Evolutionary conservation across 2,797 vertebrate species (phyloP), one percentile per base, ranked within the genome.

Genomic region (Helicolenus hilgendorfi): DNA sequence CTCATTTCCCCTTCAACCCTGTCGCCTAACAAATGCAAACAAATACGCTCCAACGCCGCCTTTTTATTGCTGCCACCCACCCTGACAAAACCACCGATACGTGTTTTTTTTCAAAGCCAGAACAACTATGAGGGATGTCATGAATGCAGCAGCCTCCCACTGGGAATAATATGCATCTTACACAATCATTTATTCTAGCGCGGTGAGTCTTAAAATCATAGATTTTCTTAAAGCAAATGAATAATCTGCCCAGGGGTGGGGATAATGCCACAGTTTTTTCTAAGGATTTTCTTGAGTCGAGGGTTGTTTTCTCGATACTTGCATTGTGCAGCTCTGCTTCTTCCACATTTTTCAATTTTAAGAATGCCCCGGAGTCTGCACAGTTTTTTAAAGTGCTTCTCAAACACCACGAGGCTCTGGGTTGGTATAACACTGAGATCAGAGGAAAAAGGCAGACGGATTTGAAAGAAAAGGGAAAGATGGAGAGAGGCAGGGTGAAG

Each of bases 61-160:
- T 86, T 89, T 55, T 92, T 80, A 89, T 63, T 59, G 33, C 56
- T 78, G 45, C 85, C 83, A 83, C 85, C 83, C 85, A 82, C 76
- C 79, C 85, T 1, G 22, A 83, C 55, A 78, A 77, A 90, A 79
- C 68, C 77, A 58, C 77, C 29, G 5, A 29, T 60, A n/a, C 56
- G 13, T 35, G 11, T 11, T 63, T 53, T 74, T 76, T 49, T 73
- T 64, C 22, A 2, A 79, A 65, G 70, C 68, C 4, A 10, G 68
- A 88, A 85, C 81, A 81, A 77, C 68, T 53, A 29, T 56, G 68
- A 79, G 49, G 74, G 73, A 81, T 79, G 72, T 65, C 69, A 49
- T 86, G 53, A 74, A 49, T 75, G 33, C 56, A 38, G 35, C 63
- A 38, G 59, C 58, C 69, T 62, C 85, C 77, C 78, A 79, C 78